Evolutionary conservation across 2,113 vertebrate genomes (phyloP), one percentile per base, ranked within the genome.

Genomic region (Bolborhynchus lineola): DNA sequence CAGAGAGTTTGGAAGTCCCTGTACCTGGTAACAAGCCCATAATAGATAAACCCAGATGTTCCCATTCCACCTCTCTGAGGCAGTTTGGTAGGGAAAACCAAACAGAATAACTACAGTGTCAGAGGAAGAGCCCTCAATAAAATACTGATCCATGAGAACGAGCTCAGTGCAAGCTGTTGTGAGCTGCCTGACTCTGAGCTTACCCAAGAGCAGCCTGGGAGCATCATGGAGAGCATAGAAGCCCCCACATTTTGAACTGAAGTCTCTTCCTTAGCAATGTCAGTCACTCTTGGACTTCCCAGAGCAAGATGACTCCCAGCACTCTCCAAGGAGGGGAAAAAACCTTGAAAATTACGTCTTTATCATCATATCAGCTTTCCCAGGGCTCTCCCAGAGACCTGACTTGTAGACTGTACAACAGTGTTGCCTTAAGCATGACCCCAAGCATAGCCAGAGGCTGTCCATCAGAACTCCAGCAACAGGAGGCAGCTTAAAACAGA

Each of bases 81-180:
- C 9, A 76, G 10, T 50, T 69, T 50, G 14, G 9, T 26, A 46
- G 33, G 16, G 31, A 63, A 80, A 81, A 60, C 7, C 37, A 29
- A 75, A 83, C 35, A 4, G 0, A 76, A 41, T 0, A 2, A 7
- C 15, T 5, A 16, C 1, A 0, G 20, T 14, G 9, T 42, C 33
- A 47, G 33, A 42, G 13, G 16, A 26, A 77, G 59, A 91, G 47
- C 4, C 10, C 52, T 37, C 15, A 5, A 13, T n/a, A 5, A 81
- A 49, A 13, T 2, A 21, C 4, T 41, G 46, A 63, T 35, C 16
- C n/a, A 17, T 0, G 0, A 49, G 1, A 67, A 5, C 0, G 0
- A 80, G 26, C 4, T 42, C 63, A 65, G 10, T 6, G 12, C 20
- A 21, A 86, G 28, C 20, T 2, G 1, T 15, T 0, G 4, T 18